A percentile compares a stretch with the other conserved stretches of the same genome.
These are phyloP conservation scores for Ranitomeya imitator DNA, from an alignment of 2,113 vertebrate genomes.

Conservation along the genomic window DNA sequence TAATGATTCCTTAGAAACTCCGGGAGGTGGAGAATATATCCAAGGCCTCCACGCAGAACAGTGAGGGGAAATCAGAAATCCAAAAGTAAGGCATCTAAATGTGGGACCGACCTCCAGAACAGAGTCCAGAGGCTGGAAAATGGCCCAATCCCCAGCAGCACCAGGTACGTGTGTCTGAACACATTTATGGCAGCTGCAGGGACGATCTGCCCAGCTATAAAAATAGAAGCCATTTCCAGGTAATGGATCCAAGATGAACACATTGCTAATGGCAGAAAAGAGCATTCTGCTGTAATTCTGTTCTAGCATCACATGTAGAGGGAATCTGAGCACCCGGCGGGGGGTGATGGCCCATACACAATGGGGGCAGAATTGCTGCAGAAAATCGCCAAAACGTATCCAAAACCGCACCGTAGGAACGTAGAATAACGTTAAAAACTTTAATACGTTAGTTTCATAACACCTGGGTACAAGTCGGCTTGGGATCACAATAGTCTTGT, in stretches of 20 bases:
- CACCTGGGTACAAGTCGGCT: too few relatives aligned
- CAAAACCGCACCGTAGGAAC: too few relatives aligned
- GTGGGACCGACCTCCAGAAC: background rate
- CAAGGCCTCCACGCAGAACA: background rate
- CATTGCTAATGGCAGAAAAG: background rate
- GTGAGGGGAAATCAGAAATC: background rate
- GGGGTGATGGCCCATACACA: too few relatives aligned
- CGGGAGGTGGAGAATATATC: too few relatives aligned
- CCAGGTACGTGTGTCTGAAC: background rate
- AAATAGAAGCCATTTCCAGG: background rate
- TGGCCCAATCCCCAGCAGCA: background rate
- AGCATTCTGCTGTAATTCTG: background rate
- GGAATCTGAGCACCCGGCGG: background rate
- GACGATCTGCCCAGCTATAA: background rate
- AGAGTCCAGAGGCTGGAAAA: background rate
- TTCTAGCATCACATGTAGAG: background rate
- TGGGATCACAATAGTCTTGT: too few relatives aligned
- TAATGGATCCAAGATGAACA: background rate
- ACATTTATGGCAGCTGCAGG: background rate
- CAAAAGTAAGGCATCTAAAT: background rate
- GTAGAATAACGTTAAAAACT: too few relatives aligned
- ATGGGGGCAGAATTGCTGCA: too few relatives aligned
- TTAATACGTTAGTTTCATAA: too few relatives aligned
- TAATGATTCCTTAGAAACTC: constrained; percentile 10
- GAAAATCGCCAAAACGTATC: too few relatives aligned